phyloP scores from a whole-genome alignment of 2,113 vertebrate species.

The Semnornis frantzii region DNA sequence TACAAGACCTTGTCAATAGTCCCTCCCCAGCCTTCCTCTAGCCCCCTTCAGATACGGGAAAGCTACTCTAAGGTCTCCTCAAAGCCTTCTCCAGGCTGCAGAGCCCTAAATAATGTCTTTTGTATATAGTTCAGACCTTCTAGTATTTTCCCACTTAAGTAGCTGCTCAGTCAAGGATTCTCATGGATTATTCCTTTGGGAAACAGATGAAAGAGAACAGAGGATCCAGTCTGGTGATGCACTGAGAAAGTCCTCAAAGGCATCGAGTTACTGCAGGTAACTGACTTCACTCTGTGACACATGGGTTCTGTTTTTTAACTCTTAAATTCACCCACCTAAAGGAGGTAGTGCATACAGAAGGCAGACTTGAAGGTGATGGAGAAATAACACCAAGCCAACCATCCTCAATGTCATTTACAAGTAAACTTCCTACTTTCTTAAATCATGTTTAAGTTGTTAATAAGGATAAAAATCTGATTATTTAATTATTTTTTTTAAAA shows the following conservation, averaged over 20 bases:
- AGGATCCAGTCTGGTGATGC: neutral
- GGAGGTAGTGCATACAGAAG: neutral
- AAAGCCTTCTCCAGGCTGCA: too few species aligned
- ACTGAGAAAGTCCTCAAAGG: neutral
- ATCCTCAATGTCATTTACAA: constrained; percentile 18
- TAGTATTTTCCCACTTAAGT: neutral
- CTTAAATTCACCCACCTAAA: neutral
- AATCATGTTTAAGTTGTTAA: constrained; percentile 58
- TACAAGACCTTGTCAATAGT: too few species aligned
- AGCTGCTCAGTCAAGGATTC: neutral
- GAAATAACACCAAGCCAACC: neutral
- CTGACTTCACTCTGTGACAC: neutral
- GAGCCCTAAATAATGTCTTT: neutral
- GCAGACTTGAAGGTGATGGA: neutral
- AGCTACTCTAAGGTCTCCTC: too few species aligned
- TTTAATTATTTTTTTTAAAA: neutral
- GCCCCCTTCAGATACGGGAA: too few species aligned
- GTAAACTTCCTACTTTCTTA: constrained; percentile 31
- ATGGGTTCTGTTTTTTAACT: neutral
- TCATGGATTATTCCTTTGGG: neutral
- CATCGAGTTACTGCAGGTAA: neutral
- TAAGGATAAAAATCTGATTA: constrained; percentile 45
- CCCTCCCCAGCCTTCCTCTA: too few species aligned
- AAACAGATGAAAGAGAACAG: neutral
- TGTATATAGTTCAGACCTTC: neutral